Evolutionary conservation across 2,113 vertebrate species (phyloP).

Genomic region (Sapayoa aenigma): DNA sequence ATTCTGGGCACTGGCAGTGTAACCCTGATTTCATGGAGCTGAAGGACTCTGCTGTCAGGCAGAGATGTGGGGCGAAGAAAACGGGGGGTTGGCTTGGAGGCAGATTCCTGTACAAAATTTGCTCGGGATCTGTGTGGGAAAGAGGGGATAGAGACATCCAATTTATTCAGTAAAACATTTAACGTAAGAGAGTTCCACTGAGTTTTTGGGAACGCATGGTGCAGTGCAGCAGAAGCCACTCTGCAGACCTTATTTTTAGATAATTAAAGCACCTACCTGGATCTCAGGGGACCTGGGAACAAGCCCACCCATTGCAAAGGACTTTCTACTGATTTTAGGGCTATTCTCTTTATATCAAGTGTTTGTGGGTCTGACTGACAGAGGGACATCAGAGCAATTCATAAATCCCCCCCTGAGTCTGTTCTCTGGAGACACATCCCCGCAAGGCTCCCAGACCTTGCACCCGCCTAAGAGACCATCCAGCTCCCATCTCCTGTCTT

Average conservation of each 20-base stretch:
- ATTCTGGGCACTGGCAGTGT: background rate
- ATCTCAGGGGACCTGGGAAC: background rate
- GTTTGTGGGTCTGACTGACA: background rate
- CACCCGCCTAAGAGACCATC: background rate
- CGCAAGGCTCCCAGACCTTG: background rate
- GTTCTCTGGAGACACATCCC: background rate
- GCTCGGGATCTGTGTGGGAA: background rate
- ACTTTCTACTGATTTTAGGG: background rate
- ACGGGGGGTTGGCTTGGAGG: background rate
- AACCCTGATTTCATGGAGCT: accelerated
- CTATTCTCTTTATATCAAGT: background rate
- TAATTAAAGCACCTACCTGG: background rate
- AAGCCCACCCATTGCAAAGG: background rate
- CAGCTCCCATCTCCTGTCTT: background rate
- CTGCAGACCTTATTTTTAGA: background rate
- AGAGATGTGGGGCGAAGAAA: background rate
- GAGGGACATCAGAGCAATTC: background rate
- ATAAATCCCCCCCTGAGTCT: background rate
- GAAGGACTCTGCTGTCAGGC: background rate
- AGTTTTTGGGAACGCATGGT: background rate
- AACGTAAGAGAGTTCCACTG: background rate
- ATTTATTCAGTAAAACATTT: background rate
- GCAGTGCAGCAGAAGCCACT: background rate
- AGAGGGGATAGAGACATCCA: background rate
- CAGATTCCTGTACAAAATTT: background rate